phyloP scores from a whole-genome alignment of 1,140 invertebrate species.

The Mactra quadrangularis region DNA sequence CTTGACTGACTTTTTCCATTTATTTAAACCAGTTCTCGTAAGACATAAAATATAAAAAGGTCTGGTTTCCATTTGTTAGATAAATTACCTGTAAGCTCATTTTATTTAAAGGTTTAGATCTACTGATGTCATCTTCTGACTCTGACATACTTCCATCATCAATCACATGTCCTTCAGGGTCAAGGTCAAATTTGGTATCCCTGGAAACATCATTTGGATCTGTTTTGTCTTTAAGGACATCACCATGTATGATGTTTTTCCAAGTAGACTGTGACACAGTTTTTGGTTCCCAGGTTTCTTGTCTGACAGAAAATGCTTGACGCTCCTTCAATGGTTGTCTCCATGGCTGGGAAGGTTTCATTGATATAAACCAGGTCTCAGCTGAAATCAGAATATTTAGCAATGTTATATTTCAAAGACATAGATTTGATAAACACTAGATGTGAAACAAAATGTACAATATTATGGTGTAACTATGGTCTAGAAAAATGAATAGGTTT shows the following conservation, averaged over 20 bases:
- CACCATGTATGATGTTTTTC: slow-evolving; percentile 65
- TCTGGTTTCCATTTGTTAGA: too few relatives aligned
- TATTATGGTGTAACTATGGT: too few relatives aligned
- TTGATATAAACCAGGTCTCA: slow-evolving; percentile 74
- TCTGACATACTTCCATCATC: slow-evolving; percentile 52
- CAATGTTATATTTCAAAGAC: too few relatives aligned
- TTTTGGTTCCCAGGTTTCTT: slow-evolving; percentile 68
- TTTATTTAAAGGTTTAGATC: slow-evolving; percentile 60
- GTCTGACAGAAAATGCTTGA: slow-evolving; percentile 67
- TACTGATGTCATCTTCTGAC: slow-evolving; percentile 62
- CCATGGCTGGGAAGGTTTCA: slow-evolving; percentile 73
- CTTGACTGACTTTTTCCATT: too few relatives aligned
- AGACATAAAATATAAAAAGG: too few relatives aligned
- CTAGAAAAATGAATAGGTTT: too few relatives aligned
- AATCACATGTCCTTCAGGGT: slow-evolving; percentile 65
- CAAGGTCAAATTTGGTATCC: slow-evolving; percentile 69
- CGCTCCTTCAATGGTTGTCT: slow-evolving; percentile 73
- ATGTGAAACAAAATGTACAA: too few relatives aligned
- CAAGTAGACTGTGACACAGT: slow-evolving; percentile 57
- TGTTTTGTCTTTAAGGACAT: slow-evolving; percentile 64
- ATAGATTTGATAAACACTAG: too few relatives aligned
- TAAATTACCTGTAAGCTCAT: slow-evolving; percentile 70
- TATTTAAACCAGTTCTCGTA: too few relatives aligned
- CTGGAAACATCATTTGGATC: slow-evolving; percentile 53
- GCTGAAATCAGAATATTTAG: slow-evolving; percentile 49